Evolutionary conservation across 1,140 invertebrate species (phyloP).

Genomic region (Polypedilum vanderplanki): DNA sequence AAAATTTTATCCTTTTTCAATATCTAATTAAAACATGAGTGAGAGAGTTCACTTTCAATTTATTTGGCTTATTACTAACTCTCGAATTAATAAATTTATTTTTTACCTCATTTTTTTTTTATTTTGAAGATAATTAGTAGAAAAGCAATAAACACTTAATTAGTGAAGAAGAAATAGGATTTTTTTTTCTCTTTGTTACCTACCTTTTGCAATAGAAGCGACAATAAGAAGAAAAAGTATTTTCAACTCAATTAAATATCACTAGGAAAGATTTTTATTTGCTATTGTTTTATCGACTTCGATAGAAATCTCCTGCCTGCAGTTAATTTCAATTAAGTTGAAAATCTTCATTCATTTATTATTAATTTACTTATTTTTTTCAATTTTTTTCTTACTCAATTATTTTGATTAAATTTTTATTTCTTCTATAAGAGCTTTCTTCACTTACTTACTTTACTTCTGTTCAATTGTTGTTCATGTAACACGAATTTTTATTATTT

Average conservation of each 20-base stretch:
- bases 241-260: conserved; percentile 2
- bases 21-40: no score
- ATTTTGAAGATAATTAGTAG: conserved; percentile 21
- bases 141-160: conserved; percentile 24
- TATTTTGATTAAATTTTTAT: conserved; percentile 7
- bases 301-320: not conserved
- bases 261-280: not conserved
- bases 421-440: not conserved
- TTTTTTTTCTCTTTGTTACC: not conserved
- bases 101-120: not conserved
- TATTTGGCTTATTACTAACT: no score
- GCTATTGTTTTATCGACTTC: no score
- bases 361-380: not conserved
- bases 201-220: not conserved
- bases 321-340: conserved; percentile 1
- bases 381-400: not conserved
- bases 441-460: not conserved
- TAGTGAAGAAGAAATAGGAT: not conserved
- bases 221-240: not conserved
- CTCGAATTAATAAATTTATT: no score
- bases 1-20: no score
- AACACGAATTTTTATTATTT: not conserved
- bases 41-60: not conserved
- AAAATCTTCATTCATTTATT: not conserved
- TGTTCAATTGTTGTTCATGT: not conserved